A percentile compares a stretch with the other conserved stretches of the same genome.
Evolutionary conservation across 2,113 vertebrate genomes (phyloP).

Genomic region (Rallus limicola): DNA sequence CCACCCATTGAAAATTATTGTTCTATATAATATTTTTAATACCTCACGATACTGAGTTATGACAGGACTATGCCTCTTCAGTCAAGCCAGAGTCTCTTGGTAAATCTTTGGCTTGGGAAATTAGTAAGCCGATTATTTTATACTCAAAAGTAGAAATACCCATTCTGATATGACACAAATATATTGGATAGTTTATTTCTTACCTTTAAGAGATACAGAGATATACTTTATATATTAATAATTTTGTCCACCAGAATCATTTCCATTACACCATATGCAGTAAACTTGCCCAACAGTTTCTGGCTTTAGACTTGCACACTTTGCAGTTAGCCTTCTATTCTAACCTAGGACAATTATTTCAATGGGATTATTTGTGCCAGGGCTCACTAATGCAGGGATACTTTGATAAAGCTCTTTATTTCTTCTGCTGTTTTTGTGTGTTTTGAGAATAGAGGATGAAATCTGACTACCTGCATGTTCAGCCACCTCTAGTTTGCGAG

Average conservation of each 20-base stretch:
- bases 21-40: background rate
- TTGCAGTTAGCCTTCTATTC: background rate
- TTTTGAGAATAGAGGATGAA: background rate
- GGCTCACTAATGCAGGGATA: background rate
- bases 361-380: constrained; percentile 1
- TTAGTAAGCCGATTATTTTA: background rate
- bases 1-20: background rate
- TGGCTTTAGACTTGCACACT: background rate
- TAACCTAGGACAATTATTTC: background rate
- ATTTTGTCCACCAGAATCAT: background rate
- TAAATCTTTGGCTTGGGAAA: background rate
- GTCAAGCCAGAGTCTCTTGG: background rate
- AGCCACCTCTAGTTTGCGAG: background rate
- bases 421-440: background rate
- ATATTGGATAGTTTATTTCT: background rate
- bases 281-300: background rate
- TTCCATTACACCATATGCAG: background rate
- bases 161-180: background rate
- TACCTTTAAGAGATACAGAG: background rate
- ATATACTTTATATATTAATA: background rate
- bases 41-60: background rate
- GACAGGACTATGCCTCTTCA: background rate
- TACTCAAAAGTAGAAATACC: background rate
- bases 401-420: background rate
- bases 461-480: background rate